These are phyloP conservation scores for Amyelois transitella DNA, from an alignment of 1,140 invertebrate species.

Conservation along the genomic window DNA sequence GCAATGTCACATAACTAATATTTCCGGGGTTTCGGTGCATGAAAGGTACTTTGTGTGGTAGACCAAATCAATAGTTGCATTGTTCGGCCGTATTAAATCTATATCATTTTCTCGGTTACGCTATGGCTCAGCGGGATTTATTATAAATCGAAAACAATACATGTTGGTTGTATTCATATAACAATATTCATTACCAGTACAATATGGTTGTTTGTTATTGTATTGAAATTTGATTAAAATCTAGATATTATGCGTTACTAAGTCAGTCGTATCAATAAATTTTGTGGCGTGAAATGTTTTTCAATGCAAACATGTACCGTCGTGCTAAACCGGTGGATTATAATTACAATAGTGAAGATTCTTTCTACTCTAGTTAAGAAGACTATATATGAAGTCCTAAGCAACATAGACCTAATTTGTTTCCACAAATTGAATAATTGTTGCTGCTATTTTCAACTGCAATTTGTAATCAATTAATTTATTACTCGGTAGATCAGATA, in stretches of 20 bases:
- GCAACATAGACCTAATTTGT: too few species aligned
- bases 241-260: too few species aligned
- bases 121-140: not conserved
- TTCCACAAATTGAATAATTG: not conserved
- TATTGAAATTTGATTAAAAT: too few species aligned
- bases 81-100: not conserved
- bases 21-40: slow-evolving; percentile 18
- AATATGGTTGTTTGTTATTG: too few species aligned
- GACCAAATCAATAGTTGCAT: not conserved
- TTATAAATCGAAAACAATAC: not conserved
- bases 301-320: too few species aligned
- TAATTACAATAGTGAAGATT: not conserved
- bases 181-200: too few species aligned
- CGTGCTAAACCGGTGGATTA: too few species aligned
- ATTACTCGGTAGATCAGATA: slow-evolving; percentile 7
- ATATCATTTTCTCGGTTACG: not conserved
- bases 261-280: too few species aligned
- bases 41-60: slow-evolving; percentile 1
- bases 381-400: too few species aligned
- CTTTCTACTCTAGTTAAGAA: not conserved
- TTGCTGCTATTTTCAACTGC: not conserved
- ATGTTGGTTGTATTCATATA: not conserved
- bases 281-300: too few species aligned
- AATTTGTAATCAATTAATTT: slow-evolving; percentile 6
- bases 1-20: slow-evolving; percentile 23